A percentile compares a stretch with the other conserved stretches of the same genome.
phyloP scores from a whole-genome alignment of 53 echinoderm and acorn worm species.

The Paracentrotus lividus region DNA sequence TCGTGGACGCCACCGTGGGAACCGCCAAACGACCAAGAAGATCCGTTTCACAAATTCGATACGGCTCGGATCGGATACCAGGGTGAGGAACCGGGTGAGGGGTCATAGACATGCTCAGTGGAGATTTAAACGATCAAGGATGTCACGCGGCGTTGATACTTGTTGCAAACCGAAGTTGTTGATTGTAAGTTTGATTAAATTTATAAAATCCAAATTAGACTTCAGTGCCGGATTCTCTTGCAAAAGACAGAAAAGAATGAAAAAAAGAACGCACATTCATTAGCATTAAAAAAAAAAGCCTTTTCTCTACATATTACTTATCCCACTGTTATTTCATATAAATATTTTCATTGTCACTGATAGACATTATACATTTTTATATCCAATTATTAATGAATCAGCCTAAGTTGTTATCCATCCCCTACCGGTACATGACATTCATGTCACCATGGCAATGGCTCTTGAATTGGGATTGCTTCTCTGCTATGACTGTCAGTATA shows the following conservation, averaged over 20 bases:
- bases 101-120: neutral
- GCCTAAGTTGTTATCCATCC: too few species aligned
- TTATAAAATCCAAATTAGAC: too few species aligned
- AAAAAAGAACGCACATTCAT: too few species aligned
- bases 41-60: slow-evolving; percentile 3
- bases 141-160: slow-evolving; percentile 39
- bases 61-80: slow-evolving; percentile 9
- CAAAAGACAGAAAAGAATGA: too few species aligned
- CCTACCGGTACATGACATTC: too few species aligned
- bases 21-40: neutral
- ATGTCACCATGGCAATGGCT: slow-evolving; percentile 52
- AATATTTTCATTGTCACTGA: too few species aligned
- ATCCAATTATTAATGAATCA: too few species aligned
- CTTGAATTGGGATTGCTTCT: slow-evolving; percentile 35
- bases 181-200: slow-evolving; percentile 53
- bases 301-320: too few species aligned
- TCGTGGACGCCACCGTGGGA: slow-evolving; percentile 17
- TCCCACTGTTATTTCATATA: too few species aligned
- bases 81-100: slow-evolving; percentile 38
- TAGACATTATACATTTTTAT: too few species aligned
- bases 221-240: too few species aligned
- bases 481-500: slow-evolving; percentile 60
- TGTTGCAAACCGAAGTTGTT: neutral
- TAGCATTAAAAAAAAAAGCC: too few species aligned
- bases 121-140: slow-evolving; percentile 59